Evolutionary conservation across 2,888 invertebrate genomes (phyloP).

Genomic region (Hymenopus coronatus): DNA sequence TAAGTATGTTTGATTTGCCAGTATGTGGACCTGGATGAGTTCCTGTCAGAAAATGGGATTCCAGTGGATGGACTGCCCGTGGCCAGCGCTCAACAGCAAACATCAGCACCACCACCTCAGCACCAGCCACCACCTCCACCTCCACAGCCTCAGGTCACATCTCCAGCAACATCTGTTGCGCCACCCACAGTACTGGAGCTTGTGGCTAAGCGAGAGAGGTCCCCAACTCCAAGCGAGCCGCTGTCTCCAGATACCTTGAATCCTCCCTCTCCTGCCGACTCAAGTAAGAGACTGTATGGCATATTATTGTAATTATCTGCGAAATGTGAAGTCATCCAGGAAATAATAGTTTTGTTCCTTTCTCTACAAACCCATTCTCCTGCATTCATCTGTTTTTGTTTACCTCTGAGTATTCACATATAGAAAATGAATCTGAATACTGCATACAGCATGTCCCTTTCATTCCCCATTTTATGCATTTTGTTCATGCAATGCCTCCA

Average conservation of each 20-base stretch:
- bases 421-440: too few relatives aligned
- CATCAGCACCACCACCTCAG: slow-evolving; percentile 37
- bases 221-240: slow-evolving; percentile 72
- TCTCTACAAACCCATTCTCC: too few relatives aligned
- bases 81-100: slow-evolving; percentile 12
- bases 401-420: too few relatives aligned
- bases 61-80: slow-evolving; percentile 70
- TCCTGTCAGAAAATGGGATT: slow-evolving; percentile 92
- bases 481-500: too few relatives aligned
- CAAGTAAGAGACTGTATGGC: slow-evolving; percentile 62
- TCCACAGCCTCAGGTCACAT: slow-evolving; percentile 29
- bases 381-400: too few relatives aligned
- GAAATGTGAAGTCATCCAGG: too few relatives aligned
- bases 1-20: slow-evolving; percentile 44
- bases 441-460: too few relatives aligned
- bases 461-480: too few relatives aligned
- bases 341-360: too few relatives aligned
- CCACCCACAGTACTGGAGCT: slow-evolving; percentile 58
- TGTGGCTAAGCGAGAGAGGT: slow-evolving; percentile 79
- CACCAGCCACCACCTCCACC: slow-evolving; percentile 39
- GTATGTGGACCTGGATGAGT: slow-evolving; percentile 97
- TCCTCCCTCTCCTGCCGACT: slow-evolving; percentile 86
- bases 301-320: not conserved
- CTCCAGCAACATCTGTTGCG: slow-evolving; percentile 16
- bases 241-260: slow-evolving; percentile 87